A percentile compares a stretch with the other conserved stretches of the same genome.
Evolutionary conservation across 2,888 invertebrate species (phyloP).

Genomic region (Scaptomyza cyrtandrae): DNA sequence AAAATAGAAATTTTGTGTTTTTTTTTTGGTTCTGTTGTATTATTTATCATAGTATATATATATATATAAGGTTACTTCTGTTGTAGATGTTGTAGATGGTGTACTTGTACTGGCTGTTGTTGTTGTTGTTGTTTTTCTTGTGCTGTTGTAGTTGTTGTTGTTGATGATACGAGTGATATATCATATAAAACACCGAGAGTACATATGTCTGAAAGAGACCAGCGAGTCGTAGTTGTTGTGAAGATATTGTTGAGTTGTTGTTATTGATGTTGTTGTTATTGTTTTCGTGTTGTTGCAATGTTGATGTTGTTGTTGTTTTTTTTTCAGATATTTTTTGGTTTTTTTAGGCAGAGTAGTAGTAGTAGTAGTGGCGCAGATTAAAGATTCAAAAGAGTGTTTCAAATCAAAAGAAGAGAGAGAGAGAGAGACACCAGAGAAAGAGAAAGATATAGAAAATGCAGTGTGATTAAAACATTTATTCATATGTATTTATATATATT

Average conservation of each 20-base stretch:
- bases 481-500: slow-evolving; percentile 51
- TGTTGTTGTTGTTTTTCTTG: slow-evolving; percentile 33
- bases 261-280: slow-evolving; percentile 38
- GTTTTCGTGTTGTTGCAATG: slow-evolving; percentile 59
- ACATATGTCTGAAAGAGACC: slow-evolving; percentile 71
- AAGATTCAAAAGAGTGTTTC: slow-evolving; percentile 74
- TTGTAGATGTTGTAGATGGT: slow-evolving; percentile 56
- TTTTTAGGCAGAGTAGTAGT: slow-evolving; percentile 69
- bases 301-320: slow-evolving; percentile 51
- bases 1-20: slow-evolving; percentile 30
- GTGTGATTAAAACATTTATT: slow-evolving; percentile 77
- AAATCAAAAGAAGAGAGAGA: slow-evolving; percentile 67
- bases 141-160: slow-evolving; percentile 60
- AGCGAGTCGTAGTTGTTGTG: slow-evolving; percentile 68
- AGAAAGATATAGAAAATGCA: slow-evolving; percentile 73
- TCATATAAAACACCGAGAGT: slow-evolving; percentile 73
- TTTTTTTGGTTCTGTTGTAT: slow-evolving; percentile 32
- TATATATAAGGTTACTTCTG: slow-evolving; percentile 55
- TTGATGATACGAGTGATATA: slow-evolving; percentile 58
- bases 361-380: slow-evolving; percentile 67
- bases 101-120: slow-evolving; percentile 47
- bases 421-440: slow-evolving; percentile 73
- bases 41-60: slow-evolving; percentile 11
- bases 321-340: slow-evolving; percentile 49
- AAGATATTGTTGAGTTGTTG: slow-evolving; percentile 45